These are phyloP conservation scores for Huso huso DNA, from an alignment of 2,797 vertebrate species.

Conservation along the genomic window DNA sequence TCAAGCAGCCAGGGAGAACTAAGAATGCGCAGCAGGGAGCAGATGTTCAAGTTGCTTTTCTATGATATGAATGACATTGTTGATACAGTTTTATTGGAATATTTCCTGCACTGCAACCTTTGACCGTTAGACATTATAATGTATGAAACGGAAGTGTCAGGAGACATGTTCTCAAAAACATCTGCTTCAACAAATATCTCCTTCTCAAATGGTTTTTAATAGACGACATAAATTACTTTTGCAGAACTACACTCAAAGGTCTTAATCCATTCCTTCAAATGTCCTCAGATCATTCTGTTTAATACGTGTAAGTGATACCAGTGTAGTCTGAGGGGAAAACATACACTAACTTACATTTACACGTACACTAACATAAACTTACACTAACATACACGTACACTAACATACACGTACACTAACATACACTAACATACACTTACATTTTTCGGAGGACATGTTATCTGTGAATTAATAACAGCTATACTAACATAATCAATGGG, in stretches of 20 bases:
- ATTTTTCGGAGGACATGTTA: no score
- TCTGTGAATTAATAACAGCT: no score
- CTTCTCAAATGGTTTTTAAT: not conserved
- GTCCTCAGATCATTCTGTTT: no score
- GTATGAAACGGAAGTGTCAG: constrained; percentile 8
- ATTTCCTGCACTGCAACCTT: constrained; percentile 10
- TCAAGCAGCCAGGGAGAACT: constrained; percentile 5
- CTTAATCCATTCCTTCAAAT: no score
- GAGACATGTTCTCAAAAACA: constrained; percentile 8
- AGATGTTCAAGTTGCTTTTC: not conserved
- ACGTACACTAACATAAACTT: no score
- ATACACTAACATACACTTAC: no score
- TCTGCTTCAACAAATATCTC: not conserved
- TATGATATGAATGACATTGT: not conserved
- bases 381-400: no score
- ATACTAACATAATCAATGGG: no score
- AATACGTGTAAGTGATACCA: no score
- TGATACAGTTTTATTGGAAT: constrained; percentile 6
- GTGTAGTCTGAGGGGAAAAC: no score
- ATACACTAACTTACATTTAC: no score
- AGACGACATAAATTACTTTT: constrained; percentile 4
- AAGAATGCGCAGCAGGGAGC: not conserved
- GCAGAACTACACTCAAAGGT: not conserved
- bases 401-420: no score
- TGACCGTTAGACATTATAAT: constrained; percentile 9